phyloP scores from a whole-genome alignment of 2,888 invertebrate species.

The Cenopis cana region DNA sequence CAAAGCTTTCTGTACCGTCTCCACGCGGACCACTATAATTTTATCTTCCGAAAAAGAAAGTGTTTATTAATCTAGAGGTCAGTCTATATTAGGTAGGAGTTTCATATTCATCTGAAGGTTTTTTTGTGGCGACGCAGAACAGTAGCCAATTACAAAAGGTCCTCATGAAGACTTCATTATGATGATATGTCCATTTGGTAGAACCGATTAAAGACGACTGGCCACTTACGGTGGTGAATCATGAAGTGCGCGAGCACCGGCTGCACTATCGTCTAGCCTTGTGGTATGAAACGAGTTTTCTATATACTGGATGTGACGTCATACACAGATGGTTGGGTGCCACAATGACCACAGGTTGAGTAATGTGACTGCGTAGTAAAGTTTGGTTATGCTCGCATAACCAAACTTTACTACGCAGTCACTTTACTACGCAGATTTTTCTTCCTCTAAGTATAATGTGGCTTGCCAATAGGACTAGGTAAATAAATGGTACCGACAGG shows the following conservation, averaged over 20 bases:
- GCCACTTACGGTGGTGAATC: conserved; percentile 28
- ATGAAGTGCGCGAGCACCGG: conserved; percentile 23
- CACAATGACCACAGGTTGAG: neutral
- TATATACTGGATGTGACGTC: conserved; percentile 10
- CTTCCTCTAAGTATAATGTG: no score
- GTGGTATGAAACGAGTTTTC: conserved; percentile 30
- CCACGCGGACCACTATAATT: no score
- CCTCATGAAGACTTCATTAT: neutral
- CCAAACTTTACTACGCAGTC: no score
- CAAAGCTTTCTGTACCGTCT: neutral
- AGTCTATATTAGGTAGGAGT: neutral
- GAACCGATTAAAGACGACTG: neutral
- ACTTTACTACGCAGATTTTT: no score
- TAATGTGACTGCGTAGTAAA: neutral
- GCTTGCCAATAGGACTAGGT: no score
- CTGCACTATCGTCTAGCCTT: conserved; percentile 22
- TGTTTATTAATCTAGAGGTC: neutral
- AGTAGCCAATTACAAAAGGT: neutral
- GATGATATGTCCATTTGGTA: neutral
- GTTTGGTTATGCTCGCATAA: no score
- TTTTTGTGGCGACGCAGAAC: conserved; percentile 9
- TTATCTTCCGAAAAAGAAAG: neutral
- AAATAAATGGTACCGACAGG: no score
- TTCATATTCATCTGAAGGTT: neutral
- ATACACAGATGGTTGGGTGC: neutral